Evolutionary conservation across 2,113 vertebrate species (phyloP), one percentile per base, ranked within the genome.

Genomic region (Tiliqua scincoides): DNA sequence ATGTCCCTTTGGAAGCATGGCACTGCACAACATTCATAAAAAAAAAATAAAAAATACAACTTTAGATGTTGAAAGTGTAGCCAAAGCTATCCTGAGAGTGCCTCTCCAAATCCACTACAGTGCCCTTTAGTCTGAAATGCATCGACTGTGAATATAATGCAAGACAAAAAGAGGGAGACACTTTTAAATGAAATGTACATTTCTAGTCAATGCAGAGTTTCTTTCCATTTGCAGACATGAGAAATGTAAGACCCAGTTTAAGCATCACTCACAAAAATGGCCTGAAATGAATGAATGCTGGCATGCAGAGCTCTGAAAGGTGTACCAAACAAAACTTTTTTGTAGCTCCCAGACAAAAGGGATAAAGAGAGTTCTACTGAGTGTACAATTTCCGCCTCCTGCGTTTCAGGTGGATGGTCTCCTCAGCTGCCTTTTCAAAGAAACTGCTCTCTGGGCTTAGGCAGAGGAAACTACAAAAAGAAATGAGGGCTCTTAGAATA

Each of bases 291-390:
- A 88, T 84, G 67, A 71, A 84, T 73, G 76, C 67, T 32, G 68
- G n/a, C 75, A 25, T 67, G 40, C 54, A 48, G 85, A 79, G 75
- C 75, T 65, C 74, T 79, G 76, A 85, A 88, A 91, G 92, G 89
- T 88, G 78, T 92, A 62, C 6, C 86, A 89, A 85, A 93, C 92
- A 94, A 89, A 92, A 83, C 85, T 20, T 84, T 85, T 95, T 92
- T 93, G 92, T 94, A 32, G 84, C 88, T 65, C 57, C 75, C 27
- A 88, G 79, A 95, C 93, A 94, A 94, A 94, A 90, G 89, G 91
- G 88, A 89, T 86, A 90, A 86, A 93, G 91, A 91, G 86, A 88
- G 59, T 78, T 89, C 82, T 89, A 65, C 86, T 89, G 90, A 90
- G 87, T 87, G 52, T 74, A 88, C 35, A 0, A 85, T 74, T 80